Evolutionary conservation across 2,888 invertebrate species (phyloP).

Genomic region (Stenolophus ochropezus): DNA sequence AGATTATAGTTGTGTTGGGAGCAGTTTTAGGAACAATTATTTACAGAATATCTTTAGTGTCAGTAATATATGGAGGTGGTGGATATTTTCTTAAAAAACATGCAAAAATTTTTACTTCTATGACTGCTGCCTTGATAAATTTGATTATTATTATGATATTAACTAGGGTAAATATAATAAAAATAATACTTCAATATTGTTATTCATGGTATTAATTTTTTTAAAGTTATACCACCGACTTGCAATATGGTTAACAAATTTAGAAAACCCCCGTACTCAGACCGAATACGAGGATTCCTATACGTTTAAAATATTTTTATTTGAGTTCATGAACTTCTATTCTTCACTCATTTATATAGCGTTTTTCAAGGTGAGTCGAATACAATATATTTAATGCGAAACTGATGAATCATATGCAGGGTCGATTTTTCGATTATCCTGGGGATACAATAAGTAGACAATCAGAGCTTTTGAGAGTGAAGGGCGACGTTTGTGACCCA

Average conservation of each 20-base stretch:
- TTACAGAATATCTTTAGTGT: constrained; percentile 89
- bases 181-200: too few relatives aligned
- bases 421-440: constrained; percentile 91
- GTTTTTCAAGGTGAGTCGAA: constrained; percentile 90
- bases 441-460: constrained; percentile 85
- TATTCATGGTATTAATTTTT: too few relatives aligned
- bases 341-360: constrained; percentile 99
- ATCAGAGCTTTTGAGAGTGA: constrained; percentile 85
- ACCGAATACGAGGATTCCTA: constrained; percentile 98
- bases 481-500: constrained; percentile 91
- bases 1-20: constrained; percentile 88
- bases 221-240: constrained; percentile 86
- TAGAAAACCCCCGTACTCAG: constrained; percentile 96
- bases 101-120: constrained; percentile 94
- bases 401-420: constrained; percentile 73
- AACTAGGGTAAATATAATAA: constrained; percentile 81
- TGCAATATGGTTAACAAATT: constrained; percentile 89
- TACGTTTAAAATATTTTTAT: constrained; percentile 98
- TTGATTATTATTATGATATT: constrained; percentile 94
- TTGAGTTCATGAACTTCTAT: constrained; percentile 99
- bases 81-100: constrained; percentile 84
- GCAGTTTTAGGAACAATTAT: constrained; percentile 96
- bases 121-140: constrained; percentile 95
- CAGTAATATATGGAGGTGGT: constrained; percentile 86
- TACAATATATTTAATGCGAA: not conserved